phyloP scores from a whole-genome alignment of 2,113 vertebrate species.

The Motacilla tschutschensis region DNA sequence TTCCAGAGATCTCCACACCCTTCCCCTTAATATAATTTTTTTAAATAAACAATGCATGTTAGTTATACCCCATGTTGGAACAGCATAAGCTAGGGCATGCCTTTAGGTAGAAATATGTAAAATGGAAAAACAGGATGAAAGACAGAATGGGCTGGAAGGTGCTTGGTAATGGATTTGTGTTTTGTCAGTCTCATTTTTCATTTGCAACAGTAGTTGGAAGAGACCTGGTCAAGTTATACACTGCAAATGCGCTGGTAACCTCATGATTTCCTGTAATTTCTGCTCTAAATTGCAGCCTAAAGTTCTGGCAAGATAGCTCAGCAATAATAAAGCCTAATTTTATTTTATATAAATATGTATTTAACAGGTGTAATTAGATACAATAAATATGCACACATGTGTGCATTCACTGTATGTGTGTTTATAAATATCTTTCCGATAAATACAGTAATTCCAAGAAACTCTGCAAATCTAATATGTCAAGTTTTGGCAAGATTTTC shows the following conservation, averaged over 20 bases:
- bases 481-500: background rate
- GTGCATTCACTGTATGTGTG: background rate
- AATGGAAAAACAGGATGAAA: background rate
- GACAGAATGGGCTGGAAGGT: background rate
- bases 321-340: background rate
- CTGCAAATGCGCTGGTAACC: background rate
- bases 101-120: background rate
- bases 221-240: background rate
- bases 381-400: no score
- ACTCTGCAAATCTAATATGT: background rate
- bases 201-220: background rate
- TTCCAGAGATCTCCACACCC: background rate
- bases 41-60: accelerated
- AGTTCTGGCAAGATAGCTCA: background rate
- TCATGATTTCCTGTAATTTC: background rate
- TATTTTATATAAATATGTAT: background rate
- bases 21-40: background rate
- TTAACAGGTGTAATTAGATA: background rate
- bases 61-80: background rate
- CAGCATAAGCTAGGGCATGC: background rate
- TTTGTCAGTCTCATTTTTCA: background rate
- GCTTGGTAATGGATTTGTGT: background rate
- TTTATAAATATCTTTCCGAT: background rate
- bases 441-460: background rate
- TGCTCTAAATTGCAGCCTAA: background rate